These are phyloP conservation scores for Drosophila rhopaloa DNA, from an alignment of 1,140 invertebrate genomes.

Conservation along the genomic window DNA sequence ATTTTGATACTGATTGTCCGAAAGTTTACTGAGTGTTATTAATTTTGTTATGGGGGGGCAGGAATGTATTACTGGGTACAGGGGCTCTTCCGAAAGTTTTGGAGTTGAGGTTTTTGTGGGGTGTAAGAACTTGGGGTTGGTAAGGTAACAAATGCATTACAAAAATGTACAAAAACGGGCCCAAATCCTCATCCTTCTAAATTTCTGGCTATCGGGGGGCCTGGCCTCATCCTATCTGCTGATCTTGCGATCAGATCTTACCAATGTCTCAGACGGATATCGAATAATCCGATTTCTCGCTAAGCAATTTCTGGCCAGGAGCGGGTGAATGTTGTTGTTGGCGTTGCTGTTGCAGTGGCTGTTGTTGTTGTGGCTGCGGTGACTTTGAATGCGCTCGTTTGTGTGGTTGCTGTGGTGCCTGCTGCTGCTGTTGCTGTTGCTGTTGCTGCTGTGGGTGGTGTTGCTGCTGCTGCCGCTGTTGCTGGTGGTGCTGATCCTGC, in stretches of 20 bases:
- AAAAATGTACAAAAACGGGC: conserved; percentile 57
- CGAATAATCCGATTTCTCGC: conserved; percentile 83
- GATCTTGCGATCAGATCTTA: conserved; percentile 73
- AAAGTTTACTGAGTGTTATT: conserved; percentile 64
- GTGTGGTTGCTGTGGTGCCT: conserved; percentile 65
- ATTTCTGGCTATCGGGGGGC: conserved; percentile 25
- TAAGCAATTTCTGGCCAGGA: conserved; percentile 80
- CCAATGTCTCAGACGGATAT: conserved; percentile 84
- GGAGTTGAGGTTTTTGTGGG: conserved; percentile 12
- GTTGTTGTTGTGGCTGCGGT: conserved; percentile 77
- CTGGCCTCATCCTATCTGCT: conserved; percentile 63
- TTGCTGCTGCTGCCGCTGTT: conserved; percentile 70
- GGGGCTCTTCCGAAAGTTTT: conserved; percentile 7
- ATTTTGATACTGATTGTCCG: conserved; percentile 81
- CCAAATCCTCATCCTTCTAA: conserved; percentile 9
- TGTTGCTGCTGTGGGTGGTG: conserved; percentile 78
- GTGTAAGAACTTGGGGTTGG: conserved; percentile 2
- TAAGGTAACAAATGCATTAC: conserved; percentile 56
- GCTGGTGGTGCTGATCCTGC: conserved; percentile 75
- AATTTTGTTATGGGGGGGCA: conserved; percentile 1
- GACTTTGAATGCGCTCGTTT: conserved; percentile 73
- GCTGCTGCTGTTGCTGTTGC: conserved; percentile 82
- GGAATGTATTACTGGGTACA: conserved; percentile 33
- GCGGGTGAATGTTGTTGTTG: conserved; percentile 81
- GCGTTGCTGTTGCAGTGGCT: conserved; percentile 72